Conservation (phyloP, 1,140 invertebrate genomes). For the Episyrphus balteatus region DNA sequence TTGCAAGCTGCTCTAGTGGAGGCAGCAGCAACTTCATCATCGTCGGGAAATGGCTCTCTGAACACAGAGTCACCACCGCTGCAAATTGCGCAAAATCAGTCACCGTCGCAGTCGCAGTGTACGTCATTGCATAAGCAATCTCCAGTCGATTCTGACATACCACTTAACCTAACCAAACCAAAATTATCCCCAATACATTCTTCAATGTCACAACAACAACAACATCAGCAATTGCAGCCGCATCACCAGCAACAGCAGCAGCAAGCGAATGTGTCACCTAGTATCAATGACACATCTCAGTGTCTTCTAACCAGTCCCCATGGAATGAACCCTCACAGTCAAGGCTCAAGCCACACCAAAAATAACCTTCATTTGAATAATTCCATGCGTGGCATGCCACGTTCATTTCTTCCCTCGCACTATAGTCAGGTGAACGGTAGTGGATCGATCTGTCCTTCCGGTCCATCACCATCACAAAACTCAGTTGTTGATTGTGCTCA, state of each 20-base stretch:
- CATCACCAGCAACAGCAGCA: not conserved
- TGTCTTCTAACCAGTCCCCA: not conserved
- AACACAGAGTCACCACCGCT: not conserved
- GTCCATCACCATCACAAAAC: not conserved
- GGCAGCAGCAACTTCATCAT: slow-evolving; percentile 17
- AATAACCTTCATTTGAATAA: slow-evolving; percentile 2
- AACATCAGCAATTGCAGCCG: slow-evolving; percentile 13
- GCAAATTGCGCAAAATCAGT: slow-evolving; percentile 29
- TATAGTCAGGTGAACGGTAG: not conserved
- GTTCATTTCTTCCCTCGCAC: not conserved
- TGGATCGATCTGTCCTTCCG: not conserved
- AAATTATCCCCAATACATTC: slow-evolving; percentile 46
- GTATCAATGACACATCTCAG: not conserved
- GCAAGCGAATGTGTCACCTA: not conserved
- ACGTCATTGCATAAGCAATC: slow-evolving; percentile 30
- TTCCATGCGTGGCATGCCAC: not conserved
- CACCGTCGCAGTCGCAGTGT: slow-evolving; percentile 32
- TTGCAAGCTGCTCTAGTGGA: slow-evolving; percentile 30
- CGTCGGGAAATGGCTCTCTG: not conserved
- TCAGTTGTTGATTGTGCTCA: not conserved
- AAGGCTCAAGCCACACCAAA: slow-evolving; percentile 10
- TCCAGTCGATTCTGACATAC: slow-evolving; percentile 60
- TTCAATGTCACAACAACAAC: slow-evolving; percentile 28
- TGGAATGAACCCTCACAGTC: slow-evolving; percentile 9
- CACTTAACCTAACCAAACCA: slow-evolving; percentile 80